These are phyloP conservation scores for Operophtera brumata DNA, from an alignment of 2,888 invertebrate genomes.

Conservation along the genomic window DNA sequence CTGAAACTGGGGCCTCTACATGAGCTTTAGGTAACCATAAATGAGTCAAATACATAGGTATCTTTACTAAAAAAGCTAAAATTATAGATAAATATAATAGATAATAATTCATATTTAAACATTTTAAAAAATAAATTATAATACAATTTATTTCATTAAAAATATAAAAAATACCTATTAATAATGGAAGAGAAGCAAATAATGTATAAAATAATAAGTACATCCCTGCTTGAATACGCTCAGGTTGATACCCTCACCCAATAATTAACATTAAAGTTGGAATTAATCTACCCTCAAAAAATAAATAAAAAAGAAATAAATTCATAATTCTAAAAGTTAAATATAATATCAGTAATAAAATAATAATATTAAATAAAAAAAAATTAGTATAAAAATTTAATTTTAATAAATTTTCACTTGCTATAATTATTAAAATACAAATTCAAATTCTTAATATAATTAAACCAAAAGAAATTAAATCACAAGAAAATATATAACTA, in stretches of 20 bases:
- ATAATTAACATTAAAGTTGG: slow-evolving; percentile 85
- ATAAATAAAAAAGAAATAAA: slow-evolving; percentile 85
- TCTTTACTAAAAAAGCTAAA: slow-evolving; percentile 85
- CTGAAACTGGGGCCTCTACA: slow-evolving; percentile 87
- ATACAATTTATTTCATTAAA: slow-evolving; percentile 65
- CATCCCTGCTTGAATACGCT: slow-evolving; percentile 83
- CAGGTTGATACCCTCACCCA: slow-evolving; percentile 85
- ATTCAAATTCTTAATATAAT: slow-evolving; percentile 82
- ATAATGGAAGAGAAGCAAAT: slow-evolving; percentile 83
- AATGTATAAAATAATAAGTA: slow-evolving; percentile 87
- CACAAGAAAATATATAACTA: slow-evolving; percentile 70
- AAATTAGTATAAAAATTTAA: slow-evolving; percentile 67
- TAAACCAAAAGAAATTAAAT: slow-evolving; percentile 78
- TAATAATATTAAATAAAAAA: slow-evolving; percentile 76
- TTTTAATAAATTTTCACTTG: slow-evolving; percentile 74
- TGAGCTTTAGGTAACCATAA: slow-evolving; percentile 87
- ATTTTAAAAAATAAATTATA: slow-evolving; percentile 76
- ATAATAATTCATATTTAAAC: slow-evolving; percentile 62
- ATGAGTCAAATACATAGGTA: slow-evolving; percentile 86
- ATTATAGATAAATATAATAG: slow-evolving; percentile 79
- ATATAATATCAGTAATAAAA: slow-evolving; percentile 79
- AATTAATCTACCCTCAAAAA: slow-evolving; percentile 85
- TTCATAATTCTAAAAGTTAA: slow-evolving; percentile 80
- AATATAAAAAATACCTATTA: slow-evolving; percentile 79
- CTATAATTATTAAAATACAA: slow-evolving; percentile 80